These are phyloP conservation scores for Palythoa grandiflora DNA, from an alignment of 92 coral and sea anemone species.

Conservation along the genomic window DNA sequence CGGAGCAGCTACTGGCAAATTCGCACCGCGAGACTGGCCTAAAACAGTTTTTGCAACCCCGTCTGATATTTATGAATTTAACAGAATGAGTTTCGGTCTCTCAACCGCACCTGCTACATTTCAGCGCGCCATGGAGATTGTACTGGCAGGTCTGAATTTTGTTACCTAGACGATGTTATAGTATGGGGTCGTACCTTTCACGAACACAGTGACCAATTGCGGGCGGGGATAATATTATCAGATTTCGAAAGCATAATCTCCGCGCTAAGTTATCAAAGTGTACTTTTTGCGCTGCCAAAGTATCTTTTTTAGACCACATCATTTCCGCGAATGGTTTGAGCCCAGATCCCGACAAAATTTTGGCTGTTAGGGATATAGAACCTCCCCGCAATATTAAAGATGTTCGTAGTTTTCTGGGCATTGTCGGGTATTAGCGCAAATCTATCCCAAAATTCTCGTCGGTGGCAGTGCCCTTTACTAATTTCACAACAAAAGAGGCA, in stretches of 20 bases:
- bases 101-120: constrained; percentile 56
- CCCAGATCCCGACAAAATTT: neutral
- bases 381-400: constrained; percentile 32
- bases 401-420: constrained; percentile 42
- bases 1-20: constrained; percentile 8
- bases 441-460: constrained; percentile 44
- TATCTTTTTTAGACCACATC: constrained; percentile 26
- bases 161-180: constrained; percentile 51
- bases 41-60: constrained; percentile 38
- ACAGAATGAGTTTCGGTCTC: constrained; percentile 52
- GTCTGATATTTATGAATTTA: constrained; percentile 36
- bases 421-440: constrained; percentile 17
- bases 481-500: constrained; percentile 35
- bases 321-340: too few relatives aligned
- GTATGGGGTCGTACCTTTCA: constrained; percentile 15
- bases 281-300: constrained; percentile 42
- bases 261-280: constrained; percentile 47
- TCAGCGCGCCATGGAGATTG: constrained; percentile 40
- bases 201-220: constrained; percentile 41
- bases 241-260: constrained; percentile 41
- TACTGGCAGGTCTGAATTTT: constrained; percentile 47
- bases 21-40: constrained; percentile 28
- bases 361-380: constrained; percentile 30
- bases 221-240: constrained; percentile 18
- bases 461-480: constrained; percentile 41